Percentiles rank a stretch among this genome's conserved stretches.
Evolutionary conservation across 2,888 invertebrate species (phyloP).

Genomic region (Busseola fusca): DNA sequence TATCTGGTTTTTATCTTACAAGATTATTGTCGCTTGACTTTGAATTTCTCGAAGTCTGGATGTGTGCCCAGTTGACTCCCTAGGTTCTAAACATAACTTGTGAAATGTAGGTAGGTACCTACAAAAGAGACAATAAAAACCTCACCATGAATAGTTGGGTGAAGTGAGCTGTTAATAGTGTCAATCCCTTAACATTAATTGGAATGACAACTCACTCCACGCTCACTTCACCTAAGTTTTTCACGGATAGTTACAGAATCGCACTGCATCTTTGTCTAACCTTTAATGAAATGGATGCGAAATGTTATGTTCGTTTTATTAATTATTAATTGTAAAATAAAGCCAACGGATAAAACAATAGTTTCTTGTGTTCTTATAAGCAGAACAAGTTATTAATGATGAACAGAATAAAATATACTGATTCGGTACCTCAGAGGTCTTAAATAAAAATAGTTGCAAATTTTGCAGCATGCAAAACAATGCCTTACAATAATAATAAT

Average conservation of each 20-base stretch:
- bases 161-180: too few relatives aligned
- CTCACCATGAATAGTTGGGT: too few relatives aligned
- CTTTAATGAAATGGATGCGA: neutral
- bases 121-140: too few relatives aligned
- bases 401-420: too few relatives aligned
- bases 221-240: too few relatives aligned
- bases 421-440: too few relatives aligned
- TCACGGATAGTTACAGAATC: too few relatives aligned
- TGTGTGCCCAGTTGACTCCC: neutral
- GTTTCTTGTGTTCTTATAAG: neutral
- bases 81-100: neutral
- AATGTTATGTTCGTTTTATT: neutral
- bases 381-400: neutral
- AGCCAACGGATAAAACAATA: neutral
- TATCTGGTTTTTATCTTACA: constrained; percentile 19
- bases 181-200: too few relatives aligned
- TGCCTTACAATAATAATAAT: too few relatives aligned
- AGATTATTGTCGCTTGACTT: neutral
- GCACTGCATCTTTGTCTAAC: neutral
- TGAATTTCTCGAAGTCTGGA: neutral
- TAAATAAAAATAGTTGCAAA: too few relatives aligned
- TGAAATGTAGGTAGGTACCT: neutral
- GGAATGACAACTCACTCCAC: too few relatives aligned
- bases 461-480: too few relatives aligned
- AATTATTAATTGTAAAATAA: neutral